These are phyloP conservation scores for Amblyornis subalaris DNA, from an alignment of 2,113 vertebrate genomes.

Conservation along the genomic window DNA sequence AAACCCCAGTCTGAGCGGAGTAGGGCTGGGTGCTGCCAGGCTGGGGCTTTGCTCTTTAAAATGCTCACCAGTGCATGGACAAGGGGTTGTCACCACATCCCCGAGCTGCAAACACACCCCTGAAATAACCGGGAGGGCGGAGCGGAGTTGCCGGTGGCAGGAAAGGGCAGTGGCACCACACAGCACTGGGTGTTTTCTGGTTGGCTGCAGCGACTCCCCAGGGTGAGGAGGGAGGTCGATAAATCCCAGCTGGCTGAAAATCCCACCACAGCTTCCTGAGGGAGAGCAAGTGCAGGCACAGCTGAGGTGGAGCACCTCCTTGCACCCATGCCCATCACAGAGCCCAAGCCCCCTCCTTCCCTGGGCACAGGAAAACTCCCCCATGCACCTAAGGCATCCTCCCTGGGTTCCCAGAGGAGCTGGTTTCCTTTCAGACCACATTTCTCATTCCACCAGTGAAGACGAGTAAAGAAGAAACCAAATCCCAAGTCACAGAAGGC, in stretches of 20 bases:
- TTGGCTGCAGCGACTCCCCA: fast-evolving
- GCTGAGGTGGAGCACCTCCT: neutral
- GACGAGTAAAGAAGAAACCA: neutral
- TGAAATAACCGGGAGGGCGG: neutral
- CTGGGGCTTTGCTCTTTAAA: neutral
- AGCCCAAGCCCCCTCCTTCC: neutral
- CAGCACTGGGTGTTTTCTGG: neutral
- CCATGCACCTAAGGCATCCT: neutral
- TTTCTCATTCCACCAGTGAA: neutral
- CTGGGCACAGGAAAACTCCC: fast-evolving
- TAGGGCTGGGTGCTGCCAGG: too few species aligned
- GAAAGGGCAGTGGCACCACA: neutral
- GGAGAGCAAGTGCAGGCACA: neutral
- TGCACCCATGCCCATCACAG: fast-evolving
- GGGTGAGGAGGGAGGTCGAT: neutral
- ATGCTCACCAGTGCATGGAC: fast-evolving
- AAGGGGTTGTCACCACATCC: fast-evolving
- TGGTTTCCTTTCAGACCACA: neutral
- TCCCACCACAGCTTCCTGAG: neutral
- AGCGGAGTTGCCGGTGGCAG: neutral
- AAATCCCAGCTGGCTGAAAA: neutral
- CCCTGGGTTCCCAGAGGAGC: neutral
- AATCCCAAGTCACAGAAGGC: neutral
- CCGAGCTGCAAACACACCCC: neutral
- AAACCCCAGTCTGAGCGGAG: fast-evolving